Evolutionary conservation across 2,888 invertebrate genomes (phyloP).

Genomic region (Ormyrus thymus): DNA sequence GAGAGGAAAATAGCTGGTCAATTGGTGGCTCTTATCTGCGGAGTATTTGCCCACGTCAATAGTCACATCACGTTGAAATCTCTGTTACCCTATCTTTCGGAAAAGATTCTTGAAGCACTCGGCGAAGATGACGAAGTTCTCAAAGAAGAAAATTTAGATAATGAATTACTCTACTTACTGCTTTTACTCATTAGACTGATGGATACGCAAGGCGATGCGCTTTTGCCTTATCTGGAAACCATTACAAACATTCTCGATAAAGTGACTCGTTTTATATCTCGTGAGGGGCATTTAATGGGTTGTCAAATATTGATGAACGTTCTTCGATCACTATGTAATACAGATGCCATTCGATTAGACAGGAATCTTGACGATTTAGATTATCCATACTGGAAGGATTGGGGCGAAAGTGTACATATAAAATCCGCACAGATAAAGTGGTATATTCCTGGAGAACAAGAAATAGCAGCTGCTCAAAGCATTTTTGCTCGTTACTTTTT

Average conservation of each 20-base stretch:
- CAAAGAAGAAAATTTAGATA: slow-evolving; percentile 86
- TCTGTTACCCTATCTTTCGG: slow-evolving; percentile 84
- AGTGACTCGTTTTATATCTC: slow-evolving; percentile 82
- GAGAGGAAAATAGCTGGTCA: slow-evolving; percentile 90
- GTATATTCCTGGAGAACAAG: slow-evolving; percentile 85
- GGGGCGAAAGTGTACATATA: slow-evolving; percentile 85
- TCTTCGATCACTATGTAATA: slow-evolving; percentile 78
- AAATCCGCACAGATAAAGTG: slow-evolving; percentile 83
- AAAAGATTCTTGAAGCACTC: slow-evolving; percentile 77
- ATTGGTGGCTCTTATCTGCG: slow-evolving; percentile 84
- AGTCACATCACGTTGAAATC: slow-evolving; percentile 82
- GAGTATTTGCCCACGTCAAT: slow-evolving; percentile 80
- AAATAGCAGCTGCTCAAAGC: slow-evolving; percentile 81
- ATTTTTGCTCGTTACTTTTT: slow-evolving; percentile 81
- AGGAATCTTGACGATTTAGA: slow-evolving; percentile 80
- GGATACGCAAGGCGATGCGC: slow-evolving; percentile 80
- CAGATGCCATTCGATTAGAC: slow-evolving; percentile 78
- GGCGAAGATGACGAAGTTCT: slow-evolving; percentile 80
- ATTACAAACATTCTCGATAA: slow-evolving; percentile 82
- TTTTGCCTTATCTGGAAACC: slow-evolving; percentile 81
- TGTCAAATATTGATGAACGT: slow-evolving; percentile 78
- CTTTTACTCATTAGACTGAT: slow-evolving; percentile 84
- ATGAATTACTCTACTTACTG: slow-evolving; percentile 86
- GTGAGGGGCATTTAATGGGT: slow-evolving; percentile 79
- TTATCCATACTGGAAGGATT: slow-evolving; percentile 85